These are phyloP conservation scores for Thera britannica DNA, from an alignment of 2,888 invertebrate genomes.

Conservation along the genomic window DNA sequence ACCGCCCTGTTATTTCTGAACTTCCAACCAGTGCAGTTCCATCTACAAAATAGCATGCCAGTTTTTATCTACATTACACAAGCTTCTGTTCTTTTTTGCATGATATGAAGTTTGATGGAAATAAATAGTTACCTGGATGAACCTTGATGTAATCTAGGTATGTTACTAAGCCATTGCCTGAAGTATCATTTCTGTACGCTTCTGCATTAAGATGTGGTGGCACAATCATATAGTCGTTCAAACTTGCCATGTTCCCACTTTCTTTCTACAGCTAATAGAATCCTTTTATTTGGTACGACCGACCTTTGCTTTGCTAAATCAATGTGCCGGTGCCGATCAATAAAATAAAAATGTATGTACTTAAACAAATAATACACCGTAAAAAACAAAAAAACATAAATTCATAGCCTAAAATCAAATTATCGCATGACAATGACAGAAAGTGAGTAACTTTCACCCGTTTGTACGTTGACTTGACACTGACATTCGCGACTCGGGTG, in stretches of 20 bases:
- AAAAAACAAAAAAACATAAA: no score
- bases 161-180: slow-evolving; percentile 63
- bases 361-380: no score
- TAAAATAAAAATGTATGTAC: neutral
- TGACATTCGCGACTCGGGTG: no score
- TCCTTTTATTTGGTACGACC: neutral
- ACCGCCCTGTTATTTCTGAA: slow-evolving; percentile 77
- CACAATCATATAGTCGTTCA: slow-evolving; percentile 61
- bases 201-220: slow-evolving; percentile 80
- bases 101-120: neutral
- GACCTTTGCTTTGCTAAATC: neutral
- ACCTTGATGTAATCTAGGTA: slow-evolving; percentile 72
- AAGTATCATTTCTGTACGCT: slow-evolving; percentile 72
- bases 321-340: neutral
- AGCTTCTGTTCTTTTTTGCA: neutral
- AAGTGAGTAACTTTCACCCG: no score
- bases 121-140: slow-evolving; percentile 58
- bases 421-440: no score
- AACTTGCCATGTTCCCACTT: slow-evolving; percentile 41
- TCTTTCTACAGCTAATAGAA: neutral
- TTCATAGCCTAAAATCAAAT: no score
- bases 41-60: slow-evolving; percentile 56
- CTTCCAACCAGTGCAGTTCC: slow-evolving; percentile 73
- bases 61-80: neutral
- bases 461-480: no score